These are phyloP conservation scores for Diacarnus erythraeanus DNA, from an alignment of 37 sponge, comb jelly and placozoan species.

Conservation along the genomic window DNA sequence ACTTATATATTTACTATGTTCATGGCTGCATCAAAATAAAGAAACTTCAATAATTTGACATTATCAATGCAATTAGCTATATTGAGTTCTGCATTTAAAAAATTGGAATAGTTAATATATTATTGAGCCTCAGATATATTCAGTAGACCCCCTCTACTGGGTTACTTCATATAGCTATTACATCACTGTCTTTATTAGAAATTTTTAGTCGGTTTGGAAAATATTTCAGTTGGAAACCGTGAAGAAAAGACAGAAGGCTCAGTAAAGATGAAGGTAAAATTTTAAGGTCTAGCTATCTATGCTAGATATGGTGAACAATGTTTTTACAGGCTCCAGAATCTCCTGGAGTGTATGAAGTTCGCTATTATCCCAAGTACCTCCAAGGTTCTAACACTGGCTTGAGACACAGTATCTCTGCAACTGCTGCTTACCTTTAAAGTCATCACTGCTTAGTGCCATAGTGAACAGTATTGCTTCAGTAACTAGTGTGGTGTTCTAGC, in stretches of 20 bases:
- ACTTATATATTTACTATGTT: too few relatives aligned
- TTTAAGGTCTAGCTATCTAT: not conserved
- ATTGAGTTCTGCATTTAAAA: too few relatives aligned
- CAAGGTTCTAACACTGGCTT: conserved; percentile 15
- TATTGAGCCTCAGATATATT: too few relatives aligned
- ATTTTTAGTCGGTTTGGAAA: not conserved
- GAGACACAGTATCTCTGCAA: conserved; percentile 21
- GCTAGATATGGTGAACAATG: not conserved
- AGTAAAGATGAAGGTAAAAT: not conserved
- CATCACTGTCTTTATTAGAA: conserved; percentile 1
- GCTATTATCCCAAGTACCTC: conserved; percentile 59
- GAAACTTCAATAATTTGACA: too few relatives aligned
- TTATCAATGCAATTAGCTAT: too few relatives aligned
- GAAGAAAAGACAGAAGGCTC: conserved; percentile 3
- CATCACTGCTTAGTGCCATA: not conserved
- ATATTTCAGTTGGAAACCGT: not conserved
- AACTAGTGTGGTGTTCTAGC: too few relatives aligned
- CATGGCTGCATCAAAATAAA: too few relatives aligned
- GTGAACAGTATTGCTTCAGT: too few relatives aligned
- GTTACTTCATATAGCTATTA: not conserved
- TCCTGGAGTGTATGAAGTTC: conserved; percentile 60
- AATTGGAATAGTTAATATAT: too few relatives aligned
- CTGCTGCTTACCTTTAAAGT: conserved; percentile 36
- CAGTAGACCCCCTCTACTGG: too few relatives aligned
- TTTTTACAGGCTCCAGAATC: conserved; percentile 42